Base-by-base conservation (phyloP, 2,113 vertebrate genomes). In the Manacus vitellinus region DNA sequence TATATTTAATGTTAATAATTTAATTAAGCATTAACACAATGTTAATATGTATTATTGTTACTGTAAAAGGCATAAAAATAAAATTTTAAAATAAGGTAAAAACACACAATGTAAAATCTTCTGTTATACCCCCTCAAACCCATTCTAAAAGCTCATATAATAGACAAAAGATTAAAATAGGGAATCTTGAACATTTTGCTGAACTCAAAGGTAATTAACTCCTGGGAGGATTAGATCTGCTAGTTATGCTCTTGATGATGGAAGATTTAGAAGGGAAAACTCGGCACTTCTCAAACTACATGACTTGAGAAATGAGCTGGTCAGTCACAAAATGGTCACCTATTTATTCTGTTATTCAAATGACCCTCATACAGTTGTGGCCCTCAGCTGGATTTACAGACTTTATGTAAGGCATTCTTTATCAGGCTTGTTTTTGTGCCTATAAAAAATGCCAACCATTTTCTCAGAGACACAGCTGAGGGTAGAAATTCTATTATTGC, bases 151-250 rank as follows among this genome's bases (percentile, higher is more conserved):
- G 30, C 51, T 85, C 15, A 2, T 33, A 41, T 27, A 54, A 71
- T 27, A 71, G 86, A 86, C 27, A 56, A 84, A 90, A 67, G 58
- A 85, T 87, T 61, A 91, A 89, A 92, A 82, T 5, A 41, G 8
- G 24, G 15, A 44, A 30, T 20, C 83, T 63, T 88, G 86, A 86
- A 70, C 30, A 74, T 52, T 82, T 84, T 78, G 55, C 68, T 67
- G 65, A 91, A 77, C 54, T 77, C 65, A 74, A 33, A 67, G 65
- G 68, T 90, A 95, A 95, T 88, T 80, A 35, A 67, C 24, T 93
- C 39, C 63, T 80, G 35, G 33, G 46, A 72, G 71, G 43, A 93
- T 92, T 92, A 72, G 77, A 71, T 81, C 39, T 91, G 52, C 39
- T 81, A 20, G 25, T 30, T 44, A 43, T 28, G 28, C 31, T 49